Evolutionary conservation across 2,113 vertebrate genomes (phyloP), one percentile per base, ranked within the genome.

Genomic region (Tachycineta bicolor): DNA sequence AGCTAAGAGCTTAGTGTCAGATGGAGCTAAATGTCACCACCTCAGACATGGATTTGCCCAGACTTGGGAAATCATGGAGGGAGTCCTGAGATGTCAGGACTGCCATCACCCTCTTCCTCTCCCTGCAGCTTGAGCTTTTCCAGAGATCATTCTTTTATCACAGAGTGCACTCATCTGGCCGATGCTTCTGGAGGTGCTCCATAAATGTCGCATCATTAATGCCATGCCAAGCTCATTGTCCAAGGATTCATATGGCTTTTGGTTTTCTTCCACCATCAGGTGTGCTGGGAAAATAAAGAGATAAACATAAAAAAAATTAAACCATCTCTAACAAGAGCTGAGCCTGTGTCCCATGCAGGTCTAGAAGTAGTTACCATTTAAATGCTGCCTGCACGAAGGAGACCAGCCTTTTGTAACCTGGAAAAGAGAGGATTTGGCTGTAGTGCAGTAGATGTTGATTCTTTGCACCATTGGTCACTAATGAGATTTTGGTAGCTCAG

Each of bases 201-300:
- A 11, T 60, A 46, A 73, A 37, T 1, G 1, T 15, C 11, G 1
- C 8, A 26, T 24, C 4, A 8, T 44, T 73, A 21, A n/a, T 44
- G n/a, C 49, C 28, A 39, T 8, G 28, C 50, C 65, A 63, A 37
- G 24, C 31, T 68, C 8, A 2, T 25, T 33, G 28, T 53, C 34
- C 37, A 25, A 37, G 14, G 5, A 1, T 82, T 73, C 62, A 28
- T 14, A 21, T 23, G 58, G 25, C 6, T 93, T 89, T 76, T 71
- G 43, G 7, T 10, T 83, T 83, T 86, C 34, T 80, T 90, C 50
- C 55, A 80, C 31, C 29, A 8, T 31, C 18, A 39, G 19, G 33
- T 0, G 2, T 22, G 41, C 7, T 67, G 10, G 14, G 28, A 53
- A n/a, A 67, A 34, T 5, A 3, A 84, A 46, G 18, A 53, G 12